Conservation (phyloP, 2,113 vertebrate species). For the Salvelinus sp. region DNA sequence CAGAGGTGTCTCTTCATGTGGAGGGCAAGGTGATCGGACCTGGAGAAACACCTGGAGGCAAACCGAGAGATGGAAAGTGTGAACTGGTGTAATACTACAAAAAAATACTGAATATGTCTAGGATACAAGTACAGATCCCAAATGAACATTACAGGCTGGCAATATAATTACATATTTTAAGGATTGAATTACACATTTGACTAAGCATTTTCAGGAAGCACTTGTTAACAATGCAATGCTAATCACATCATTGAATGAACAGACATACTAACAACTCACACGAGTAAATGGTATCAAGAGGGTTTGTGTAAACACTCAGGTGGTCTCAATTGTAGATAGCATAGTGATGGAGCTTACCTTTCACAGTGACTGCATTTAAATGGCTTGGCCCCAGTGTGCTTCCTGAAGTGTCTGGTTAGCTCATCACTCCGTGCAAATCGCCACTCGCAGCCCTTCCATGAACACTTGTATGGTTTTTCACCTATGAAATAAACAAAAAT, state of each 20-base stretch:
- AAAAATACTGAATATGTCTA: background rate
- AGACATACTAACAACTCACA: background rate
- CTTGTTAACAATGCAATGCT: background rate
- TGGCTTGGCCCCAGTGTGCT: constrained; percentile 99
- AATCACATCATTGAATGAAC: background rate
- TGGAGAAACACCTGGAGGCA: constrained; percentile 94
- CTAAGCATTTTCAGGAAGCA: background rate
- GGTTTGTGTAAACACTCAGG: background rate
- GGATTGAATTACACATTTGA: too few relatives aligned
- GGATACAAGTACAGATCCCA: background rate
- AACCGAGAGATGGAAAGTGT: background rate
- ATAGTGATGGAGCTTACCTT: constrained; percentile 79
- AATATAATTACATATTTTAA: background rate
- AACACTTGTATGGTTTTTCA: constrained; percentile 99
- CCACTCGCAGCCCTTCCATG: constrained; percentile 99
- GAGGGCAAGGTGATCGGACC: constrained; percentile 99
- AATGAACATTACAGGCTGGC: background rate
- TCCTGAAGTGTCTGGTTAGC: constrained; percentile 99
- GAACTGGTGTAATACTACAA: background rate
- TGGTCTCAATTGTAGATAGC: constrained; percentile 10
- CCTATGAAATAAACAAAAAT: constrained; percentile 66
- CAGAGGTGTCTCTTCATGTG: constrained; percentile 99
- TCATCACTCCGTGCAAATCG: constrained; percentile 99
- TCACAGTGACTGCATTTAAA: constrained; percentile 99
- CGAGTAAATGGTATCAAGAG: background rate